These are phyloP conservation scores for Pheosia tremula DNA, from an alignment of 2,888 invertebrate genomes.

Conservation along the genomic window DNA sequence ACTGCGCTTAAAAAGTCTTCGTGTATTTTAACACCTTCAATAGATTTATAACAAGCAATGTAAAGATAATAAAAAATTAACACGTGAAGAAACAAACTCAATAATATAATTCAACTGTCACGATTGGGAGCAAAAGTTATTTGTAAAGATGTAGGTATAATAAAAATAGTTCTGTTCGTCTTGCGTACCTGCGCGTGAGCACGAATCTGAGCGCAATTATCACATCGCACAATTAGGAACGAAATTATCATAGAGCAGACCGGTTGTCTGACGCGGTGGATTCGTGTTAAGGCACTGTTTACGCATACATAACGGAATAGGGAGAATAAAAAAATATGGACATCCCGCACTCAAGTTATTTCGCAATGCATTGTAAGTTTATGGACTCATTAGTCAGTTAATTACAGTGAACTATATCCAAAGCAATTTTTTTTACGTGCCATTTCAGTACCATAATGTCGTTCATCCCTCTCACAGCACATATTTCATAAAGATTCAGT, in stretches of 20 bases:
- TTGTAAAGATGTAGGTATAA: background rate
- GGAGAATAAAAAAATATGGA: background rate
- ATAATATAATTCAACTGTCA: background rate
- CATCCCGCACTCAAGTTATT: background rate
- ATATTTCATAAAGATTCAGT: no score
- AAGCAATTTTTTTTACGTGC: no score
- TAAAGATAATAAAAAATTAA: no score
- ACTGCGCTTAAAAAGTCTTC: no score
- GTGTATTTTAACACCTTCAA: no score
- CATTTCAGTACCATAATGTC: no score
- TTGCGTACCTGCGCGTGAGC: background rate
- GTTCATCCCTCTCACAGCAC: no score
- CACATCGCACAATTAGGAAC: conserved; percentile 44
- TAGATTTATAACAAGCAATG: no score
- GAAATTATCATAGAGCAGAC: conserved; percentile 52
- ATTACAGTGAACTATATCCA: no score
- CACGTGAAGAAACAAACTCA: background rate
- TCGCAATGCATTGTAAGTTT: background rate
- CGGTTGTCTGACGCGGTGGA: conserved; percentile 19
- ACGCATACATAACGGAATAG: background rate
- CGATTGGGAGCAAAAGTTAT: background rate
- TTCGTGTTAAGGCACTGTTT: conserved; percentile 17
- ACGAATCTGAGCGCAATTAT: conserved; percentile 13
- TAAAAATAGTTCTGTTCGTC: background rate
- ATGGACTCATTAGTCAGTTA: background rate